Percentiles rank a stretch among this genome's conserved stretches.
phyloP scores from a whole-genome alignment of 2,888 invertebrate species.

The Nemotelus nigrinus region DNA sequence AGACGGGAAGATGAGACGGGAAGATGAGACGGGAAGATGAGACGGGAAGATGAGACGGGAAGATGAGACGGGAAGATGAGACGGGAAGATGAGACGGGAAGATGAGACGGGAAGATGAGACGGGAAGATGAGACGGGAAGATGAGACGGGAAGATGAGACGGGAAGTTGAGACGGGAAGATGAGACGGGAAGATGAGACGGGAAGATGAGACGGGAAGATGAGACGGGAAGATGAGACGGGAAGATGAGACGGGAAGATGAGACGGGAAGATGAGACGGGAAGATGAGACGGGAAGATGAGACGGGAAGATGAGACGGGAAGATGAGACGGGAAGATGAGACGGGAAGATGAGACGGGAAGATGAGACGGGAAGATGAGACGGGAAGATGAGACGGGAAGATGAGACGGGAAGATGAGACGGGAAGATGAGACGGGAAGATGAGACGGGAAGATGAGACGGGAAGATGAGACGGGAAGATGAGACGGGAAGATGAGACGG shows the following conservation, averaged over 20 bases:
- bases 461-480: no score
- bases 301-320: not conserved
- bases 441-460: no score
- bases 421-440: no score
- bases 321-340: not conserved
- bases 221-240: not conserved
- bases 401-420: no score
- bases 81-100: no score
- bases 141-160: not conserved
- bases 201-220: not conserved
- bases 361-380: not conserved
- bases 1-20: no score
- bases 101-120: no score
- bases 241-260: not conserved
- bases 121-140: no score
- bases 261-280: not conserved
- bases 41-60: no score
- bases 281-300: not conserved
- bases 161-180: not conserved
- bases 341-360: not conserved
- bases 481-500: no score
- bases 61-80: no score
- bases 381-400: not conserved
- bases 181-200: not conserved
- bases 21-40: no score